Conservation (phyloP, 1,140 invertebrate genomes). For the Scaptomyza pallida region DNA sequence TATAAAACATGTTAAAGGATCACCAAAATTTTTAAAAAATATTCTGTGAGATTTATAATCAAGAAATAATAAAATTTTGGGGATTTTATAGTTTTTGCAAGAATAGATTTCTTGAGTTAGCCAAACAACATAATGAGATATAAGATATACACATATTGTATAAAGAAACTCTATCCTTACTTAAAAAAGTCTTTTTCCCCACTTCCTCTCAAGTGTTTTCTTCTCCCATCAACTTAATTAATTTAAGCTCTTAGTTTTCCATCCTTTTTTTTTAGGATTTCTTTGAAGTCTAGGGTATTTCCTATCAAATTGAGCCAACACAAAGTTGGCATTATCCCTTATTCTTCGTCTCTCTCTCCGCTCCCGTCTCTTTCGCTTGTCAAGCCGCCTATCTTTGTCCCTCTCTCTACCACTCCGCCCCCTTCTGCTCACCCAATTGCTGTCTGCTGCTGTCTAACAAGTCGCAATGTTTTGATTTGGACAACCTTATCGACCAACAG, state of each 20-base stretch:
- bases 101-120: no score
- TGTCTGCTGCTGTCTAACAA: slow-evolving; percentile 4
- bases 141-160: no score
- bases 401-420: neutral
- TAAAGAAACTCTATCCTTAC: no score
- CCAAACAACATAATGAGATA: no score
- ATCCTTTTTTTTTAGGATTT: neutral
- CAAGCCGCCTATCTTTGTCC: slow-evolving; percentile 14
- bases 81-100: no score
- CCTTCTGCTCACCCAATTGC: neutral
- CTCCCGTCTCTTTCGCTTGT: slow-evolving; percentile 27
- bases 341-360: slow-evolving; percentile 11
- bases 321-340: slow-evolving; percentile 37
- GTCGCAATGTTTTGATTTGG: slow-evolving; percentile 67
- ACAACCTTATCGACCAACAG: slow-evolving; percentile 71
- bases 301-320: slow-evolving; percentile 32
- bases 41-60: no score
- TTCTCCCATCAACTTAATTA: no score
- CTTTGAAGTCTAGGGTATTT: slow-evolving; percentile 8
- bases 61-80: no score
- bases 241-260: neutral
- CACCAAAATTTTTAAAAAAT: no score
- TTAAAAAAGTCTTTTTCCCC: no score
- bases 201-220: no score
- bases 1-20: no score